Percentiles rank a stretch among this genome's conserved stretches.
Evolutionary conservation across 2,113 vertebrate species (phyloP).

Genomic region (Charina bottae): DNA sequence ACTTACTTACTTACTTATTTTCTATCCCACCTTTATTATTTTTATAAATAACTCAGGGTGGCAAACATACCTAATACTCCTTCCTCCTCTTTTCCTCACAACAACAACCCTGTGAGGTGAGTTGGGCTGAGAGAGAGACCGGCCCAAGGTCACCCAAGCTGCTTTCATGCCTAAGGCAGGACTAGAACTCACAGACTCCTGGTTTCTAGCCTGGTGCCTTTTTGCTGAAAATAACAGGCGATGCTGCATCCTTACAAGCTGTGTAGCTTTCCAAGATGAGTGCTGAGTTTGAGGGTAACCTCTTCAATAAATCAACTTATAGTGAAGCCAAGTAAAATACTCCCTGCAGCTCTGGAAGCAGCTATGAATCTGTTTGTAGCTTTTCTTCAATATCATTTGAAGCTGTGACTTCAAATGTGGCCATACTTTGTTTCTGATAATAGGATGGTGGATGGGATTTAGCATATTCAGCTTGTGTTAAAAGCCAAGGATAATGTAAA

Average conservation of each 20-base stretch:
- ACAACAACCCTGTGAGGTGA: no score
- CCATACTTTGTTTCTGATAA: background rate
- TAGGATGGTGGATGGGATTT: background rate
- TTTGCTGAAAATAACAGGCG: background rate
- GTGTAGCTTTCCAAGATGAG: background rate
- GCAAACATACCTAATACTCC: no score
- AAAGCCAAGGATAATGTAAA: background rate
- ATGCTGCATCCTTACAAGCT: background rate
- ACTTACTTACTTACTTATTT: no score
- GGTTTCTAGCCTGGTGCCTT: no score
- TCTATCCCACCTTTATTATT: no score
- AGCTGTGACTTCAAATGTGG: no score
- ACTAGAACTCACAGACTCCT: no score
- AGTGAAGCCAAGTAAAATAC: background rate
- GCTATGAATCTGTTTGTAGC: background rate
- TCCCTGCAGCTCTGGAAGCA: background rate
- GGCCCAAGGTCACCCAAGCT: no score
- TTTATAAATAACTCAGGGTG: no score
- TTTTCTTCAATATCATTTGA: background rate
- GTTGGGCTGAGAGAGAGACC: no score
- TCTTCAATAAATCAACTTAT: background rate
- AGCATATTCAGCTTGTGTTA: background rate
- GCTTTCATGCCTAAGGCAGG: no score
- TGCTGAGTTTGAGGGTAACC: background rate
- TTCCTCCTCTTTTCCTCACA: no score